A percentile compares a stretch with the other conserved stretches of the same genome.
These are phyloP conservation scores for Nomada ruficornis DNA, from an alignment of 2,888 invertebrate genomes.

Conservation along the genomic window DNA sequence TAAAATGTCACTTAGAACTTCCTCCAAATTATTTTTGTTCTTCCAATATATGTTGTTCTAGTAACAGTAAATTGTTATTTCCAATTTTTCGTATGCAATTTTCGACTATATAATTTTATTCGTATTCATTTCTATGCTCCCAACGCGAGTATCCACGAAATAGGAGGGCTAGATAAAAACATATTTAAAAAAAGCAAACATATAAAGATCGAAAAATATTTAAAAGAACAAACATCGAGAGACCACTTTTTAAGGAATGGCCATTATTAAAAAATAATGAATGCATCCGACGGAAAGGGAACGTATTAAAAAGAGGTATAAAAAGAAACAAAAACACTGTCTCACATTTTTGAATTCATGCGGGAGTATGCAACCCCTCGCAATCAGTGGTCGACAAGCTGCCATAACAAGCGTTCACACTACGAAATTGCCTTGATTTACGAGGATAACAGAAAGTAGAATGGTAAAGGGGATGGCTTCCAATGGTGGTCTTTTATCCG, in stretches of 20 bases:
- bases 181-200: too few species aligned
- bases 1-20: neutral
- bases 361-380: constrained; percentile 6
- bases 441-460: constrained; percentile 62
- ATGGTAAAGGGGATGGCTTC: constrained; percentile 60
- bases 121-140: too few species aligned
- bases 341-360: neutral
- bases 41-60: too few species aligned
- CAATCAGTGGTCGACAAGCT: constrained; percentile 27
- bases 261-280: neutral
- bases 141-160: too few species aligned
- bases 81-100: too few species aligned
- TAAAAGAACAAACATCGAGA: neutral
- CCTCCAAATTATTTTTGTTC: neutral
- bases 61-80: too few species aligned
- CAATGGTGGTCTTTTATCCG: constrained; percentile 77
- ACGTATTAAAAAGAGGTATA: too few species aligned
- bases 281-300: neutral
- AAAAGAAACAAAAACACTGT: neutral
- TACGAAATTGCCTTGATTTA: constrained; percentile 76
- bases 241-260: too few species aligned
- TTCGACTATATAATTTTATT: too few species aligned
- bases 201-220: too few species aligned
- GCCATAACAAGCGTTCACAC: constrained; percentile 75
- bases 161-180: too few species aligned